These are phyloP conservation scores for Vireo griseus DNA, from an alignment of 2,797 vertebrate genomes.

Conservation along the genomic window DNA sequence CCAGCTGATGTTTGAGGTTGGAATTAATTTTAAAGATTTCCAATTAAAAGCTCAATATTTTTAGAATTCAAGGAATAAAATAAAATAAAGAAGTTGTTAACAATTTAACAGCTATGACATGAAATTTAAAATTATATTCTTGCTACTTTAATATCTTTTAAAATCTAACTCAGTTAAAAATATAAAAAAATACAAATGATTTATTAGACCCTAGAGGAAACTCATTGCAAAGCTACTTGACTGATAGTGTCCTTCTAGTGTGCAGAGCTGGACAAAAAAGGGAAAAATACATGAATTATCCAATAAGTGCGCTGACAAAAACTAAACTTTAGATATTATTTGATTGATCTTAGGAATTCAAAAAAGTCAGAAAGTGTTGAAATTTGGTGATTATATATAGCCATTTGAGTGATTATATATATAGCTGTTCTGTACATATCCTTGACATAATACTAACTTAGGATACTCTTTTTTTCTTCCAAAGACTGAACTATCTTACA, in stretches of 20 bases:
- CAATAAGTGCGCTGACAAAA: background rate
- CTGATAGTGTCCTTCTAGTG: background rate
- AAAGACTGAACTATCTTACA: background rate
- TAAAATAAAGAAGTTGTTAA: background rate
- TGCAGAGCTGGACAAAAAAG: background rate
- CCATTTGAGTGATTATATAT: background rate
- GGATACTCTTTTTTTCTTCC: background rate
- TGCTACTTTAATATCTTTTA: background rate
- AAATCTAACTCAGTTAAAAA: background rate
- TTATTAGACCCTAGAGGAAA: background rate
- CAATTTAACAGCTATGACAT: background rate
- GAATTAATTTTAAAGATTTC: background rate
- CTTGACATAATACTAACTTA: background rate
- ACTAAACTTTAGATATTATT: background rate
- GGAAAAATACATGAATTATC: background rate
- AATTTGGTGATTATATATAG: background rate
- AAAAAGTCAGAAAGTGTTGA: background rate
- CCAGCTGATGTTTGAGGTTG: background rate
- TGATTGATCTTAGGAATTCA: background rate
- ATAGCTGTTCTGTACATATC: background rate
- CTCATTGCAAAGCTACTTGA: background rate
- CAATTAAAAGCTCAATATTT: background rate
- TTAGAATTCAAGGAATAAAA: background rate
- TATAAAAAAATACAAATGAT: background rate
- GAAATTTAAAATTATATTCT: background rate